phyloP scores from a whole-genome alignment of 2,113 vertebrate genomes.

The Lanius collurio region DNA sequence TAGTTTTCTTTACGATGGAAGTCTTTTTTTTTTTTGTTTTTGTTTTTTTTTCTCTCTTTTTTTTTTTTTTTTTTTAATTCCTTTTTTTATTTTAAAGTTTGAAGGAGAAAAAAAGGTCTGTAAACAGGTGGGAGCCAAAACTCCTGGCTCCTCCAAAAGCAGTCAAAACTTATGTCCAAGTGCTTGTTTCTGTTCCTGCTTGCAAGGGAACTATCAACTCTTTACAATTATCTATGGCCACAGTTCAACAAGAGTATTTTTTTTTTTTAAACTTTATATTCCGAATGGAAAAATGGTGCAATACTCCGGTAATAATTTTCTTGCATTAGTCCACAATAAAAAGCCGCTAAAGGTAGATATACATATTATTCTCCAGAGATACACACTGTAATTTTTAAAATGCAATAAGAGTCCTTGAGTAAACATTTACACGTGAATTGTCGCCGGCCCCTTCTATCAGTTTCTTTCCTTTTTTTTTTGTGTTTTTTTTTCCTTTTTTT shows the following conservation, averaged over 20 bases:
- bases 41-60: slow-evolving; percentile 53
- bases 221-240: slow-evolving; percentile 86
- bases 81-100: slow-evolving; percentile 80
- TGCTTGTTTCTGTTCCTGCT: slow-evolving; percentile 78
- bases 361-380: slow-evolving; percentile 87
- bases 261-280: slow-evolving; percentile 72
- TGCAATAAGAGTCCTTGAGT: slow-evolving; percentile 92
- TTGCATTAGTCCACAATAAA: slow-evolving; percentile 90
- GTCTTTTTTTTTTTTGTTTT: slow-evolving; percentile 72
- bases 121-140: slow-evolving; percentile 82
- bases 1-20: slow-evolving; percentile 86
- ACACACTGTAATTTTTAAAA: slow-evolving; percentile 82
- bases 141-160: slow-evolving; percentile 87
- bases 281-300: slow-evolving; percentile 89
- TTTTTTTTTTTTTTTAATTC: slow-evolving; percentile 16
- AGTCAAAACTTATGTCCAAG: slow-evolving; percentile 87
- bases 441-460: slow-evolving; percentile 84
- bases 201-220: slow-evolving; percentile 68
- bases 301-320: slow-evolving; percentile 85
- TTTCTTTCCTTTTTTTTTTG: slow-evolving; percentile 43
- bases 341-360: slow-evolving; percentile 94
- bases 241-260: slow-evolving; percentile 82
- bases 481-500: not conserved
- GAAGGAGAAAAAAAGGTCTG: slow-evolving; percentile 83
- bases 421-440: slow-evolving; percentile 98